A percentile compares a stretch with the other conserved stretches of the same genome.
Evolutionary conservation across 2,888 invertebrate genomes (phyloP).

Genomic region (Mactromeris polynyma): DNA sequence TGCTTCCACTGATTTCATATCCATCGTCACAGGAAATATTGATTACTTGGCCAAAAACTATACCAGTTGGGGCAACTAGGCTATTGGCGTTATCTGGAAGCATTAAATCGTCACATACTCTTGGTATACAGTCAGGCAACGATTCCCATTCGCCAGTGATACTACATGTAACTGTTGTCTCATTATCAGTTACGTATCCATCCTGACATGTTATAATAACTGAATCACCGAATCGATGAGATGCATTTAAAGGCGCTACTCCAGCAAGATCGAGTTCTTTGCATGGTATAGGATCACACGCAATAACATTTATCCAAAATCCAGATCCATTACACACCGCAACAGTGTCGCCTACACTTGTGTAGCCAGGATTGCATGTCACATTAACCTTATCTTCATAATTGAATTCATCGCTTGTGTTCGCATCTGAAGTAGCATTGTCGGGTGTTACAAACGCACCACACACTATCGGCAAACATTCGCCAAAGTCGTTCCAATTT

Average conservation of each 20-base stretch:
- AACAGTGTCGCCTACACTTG: not conserved
- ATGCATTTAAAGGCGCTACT: not conserved
- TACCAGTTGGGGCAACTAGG: no score
- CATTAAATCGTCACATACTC: not conserved
- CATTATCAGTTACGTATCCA: not conserved
- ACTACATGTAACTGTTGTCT: not conserved
- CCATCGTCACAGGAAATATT: no score
- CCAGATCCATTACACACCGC: slow-evolving; percentile 25
- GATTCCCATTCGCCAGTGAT: not conserved
- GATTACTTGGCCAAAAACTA: no score
- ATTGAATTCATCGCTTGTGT: not conserved
- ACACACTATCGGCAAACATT: slow-evolving; percentile 16
- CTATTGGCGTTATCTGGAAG: not conserved
- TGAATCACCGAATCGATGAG: slow-evolving; percentile 34
- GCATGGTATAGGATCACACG: slow-evolving; percentile 33
- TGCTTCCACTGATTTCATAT: no score
- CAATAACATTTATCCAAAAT: slow-evolving; percentile 18
- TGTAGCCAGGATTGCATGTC: slow-evolving; percentile 18
- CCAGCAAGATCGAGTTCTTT: not conserved
- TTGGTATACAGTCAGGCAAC: not conserved
- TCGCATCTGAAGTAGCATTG: not conserved
- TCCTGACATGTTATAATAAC: slow-evolving; percentile 28
- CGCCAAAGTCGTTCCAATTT: slow-evolving; percentile 16
- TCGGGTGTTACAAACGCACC: not conserved
- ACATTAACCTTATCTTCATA: slow-evolving; percentile 27